phyloP scores from a whole-genome alignment of 2,113 vertebrate genomes.

The Phycodurus eques region DNA sequence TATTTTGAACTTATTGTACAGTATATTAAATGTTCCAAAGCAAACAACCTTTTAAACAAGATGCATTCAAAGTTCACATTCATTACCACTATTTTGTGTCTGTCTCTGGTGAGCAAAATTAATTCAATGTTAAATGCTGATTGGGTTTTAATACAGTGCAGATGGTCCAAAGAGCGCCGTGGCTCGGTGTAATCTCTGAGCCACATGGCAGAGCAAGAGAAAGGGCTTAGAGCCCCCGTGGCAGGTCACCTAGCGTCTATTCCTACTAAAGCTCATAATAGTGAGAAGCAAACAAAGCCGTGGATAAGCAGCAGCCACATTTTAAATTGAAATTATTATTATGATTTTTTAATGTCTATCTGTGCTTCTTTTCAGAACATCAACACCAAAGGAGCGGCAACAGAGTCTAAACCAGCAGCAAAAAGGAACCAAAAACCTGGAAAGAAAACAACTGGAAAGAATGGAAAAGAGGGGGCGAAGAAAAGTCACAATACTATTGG shows the following conservation, averaged over 20 bases:
- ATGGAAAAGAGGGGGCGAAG: conserved; percentile 70
- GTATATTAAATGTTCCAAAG: background rate
- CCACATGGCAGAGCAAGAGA: conserved; percentile 32
- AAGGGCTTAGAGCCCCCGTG: conserved; percentile 27
- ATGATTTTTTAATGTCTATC: background rate
- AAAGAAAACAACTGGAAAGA: conserved; percentile 72
- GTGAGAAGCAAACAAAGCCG: conserved; percentile 40
- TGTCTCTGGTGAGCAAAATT: conserved; percentile 22
- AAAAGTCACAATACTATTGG: conserved; percentile 53
- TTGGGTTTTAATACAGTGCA: conserved; percentile 48
- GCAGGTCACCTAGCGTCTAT: conserved; percentile 16
- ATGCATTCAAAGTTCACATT: background rate
- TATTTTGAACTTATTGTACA: background rate
- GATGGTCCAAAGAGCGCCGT: conserved; percentile 44
- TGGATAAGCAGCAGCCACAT: conserved; percentile 22
- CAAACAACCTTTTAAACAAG: background rate
- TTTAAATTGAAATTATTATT: background rate
- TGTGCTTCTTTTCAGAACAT: conserved; percentile 56
- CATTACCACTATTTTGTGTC: background rate
- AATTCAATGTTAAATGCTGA: conserved; percentile 41
- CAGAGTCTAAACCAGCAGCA: conserved; percentile 70
- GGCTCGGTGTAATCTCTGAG: conserved; percentile 41
- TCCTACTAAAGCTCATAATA: conserved; percentile 34
- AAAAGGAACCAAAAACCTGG: conserved; percentile 77
- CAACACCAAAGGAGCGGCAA: conserved; percentile 49